A percentile compares a stretch with the other conserved stretches of the same genome.
These are phyloP conservation scores for Tauraco erythrolophus DNA, from an alignment of 2,113 vertebrate species.

Conservation along the genomic window DNA sequence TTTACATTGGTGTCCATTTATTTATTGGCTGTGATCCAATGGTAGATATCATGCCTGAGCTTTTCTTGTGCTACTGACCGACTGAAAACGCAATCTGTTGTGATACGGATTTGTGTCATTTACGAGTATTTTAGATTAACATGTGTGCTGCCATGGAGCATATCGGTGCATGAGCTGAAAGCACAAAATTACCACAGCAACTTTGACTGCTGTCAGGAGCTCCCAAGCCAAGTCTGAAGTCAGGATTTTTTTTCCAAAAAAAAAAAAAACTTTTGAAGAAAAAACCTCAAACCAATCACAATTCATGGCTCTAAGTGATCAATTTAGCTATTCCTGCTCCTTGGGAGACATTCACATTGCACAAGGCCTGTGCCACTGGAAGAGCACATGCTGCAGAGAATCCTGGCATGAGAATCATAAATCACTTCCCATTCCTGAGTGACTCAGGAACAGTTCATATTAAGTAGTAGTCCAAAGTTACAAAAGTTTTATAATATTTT, in stretches of 20 bases:
- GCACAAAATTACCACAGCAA: not conserved
- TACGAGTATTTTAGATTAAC: not conserved
- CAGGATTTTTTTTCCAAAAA: not conserved
- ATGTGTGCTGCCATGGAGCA: not conserved
- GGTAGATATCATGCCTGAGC: accelerated
- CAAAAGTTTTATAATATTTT: not conserved
- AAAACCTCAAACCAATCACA: not conserved
- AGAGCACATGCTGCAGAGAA: not conserved
- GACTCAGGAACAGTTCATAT: not conserved
- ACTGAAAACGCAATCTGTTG: not conserved
- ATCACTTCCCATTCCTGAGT: not conserved
- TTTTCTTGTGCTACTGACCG: not conserved
- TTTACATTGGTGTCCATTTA: not conserved
- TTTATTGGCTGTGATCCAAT: not conserved
- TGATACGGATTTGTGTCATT: not conserved
- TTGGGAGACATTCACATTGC: not conserved
- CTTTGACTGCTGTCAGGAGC: not conserved
- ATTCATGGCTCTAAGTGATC: not conserved
- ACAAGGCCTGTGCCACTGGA: not conserved
- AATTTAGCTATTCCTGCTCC: not conserved
- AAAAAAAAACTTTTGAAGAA: not conserved
- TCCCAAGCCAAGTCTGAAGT: not conserved
- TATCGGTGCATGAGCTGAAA: not conserved
- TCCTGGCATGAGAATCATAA: not conserved
- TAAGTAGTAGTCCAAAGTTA: not conserved